A percentile compares a stretch with the other conserved stretches of the same genome.
These are phyloP conservation scores for Tinamus major DNA, from an alignment of 2,797 vertebrate genomes.

Conservation along the genomic window DNA sequence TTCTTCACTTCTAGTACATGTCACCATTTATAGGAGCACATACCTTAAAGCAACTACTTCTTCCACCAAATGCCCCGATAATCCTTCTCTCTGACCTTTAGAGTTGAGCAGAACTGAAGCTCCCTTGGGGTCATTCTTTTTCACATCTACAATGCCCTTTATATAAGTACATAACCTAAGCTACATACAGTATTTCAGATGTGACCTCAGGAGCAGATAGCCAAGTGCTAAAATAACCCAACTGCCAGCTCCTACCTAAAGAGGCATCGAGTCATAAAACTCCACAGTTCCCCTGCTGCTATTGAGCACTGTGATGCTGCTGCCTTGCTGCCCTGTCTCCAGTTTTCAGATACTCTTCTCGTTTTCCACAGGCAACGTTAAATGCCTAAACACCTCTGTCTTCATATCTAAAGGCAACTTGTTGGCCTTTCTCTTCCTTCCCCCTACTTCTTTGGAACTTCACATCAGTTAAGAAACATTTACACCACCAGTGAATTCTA, in stretches of 20 bases:
- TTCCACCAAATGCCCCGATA: neutral
- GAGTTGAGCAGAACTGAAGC: neutral
- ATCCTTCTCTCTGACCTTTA: neutral
- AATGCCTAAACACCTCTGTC: neutral
- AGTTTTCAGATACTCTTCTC: neutral
- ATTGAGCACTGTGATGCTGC: neutral
- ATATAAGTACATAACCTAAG: neutral
- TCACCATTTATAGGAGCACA: neutral
- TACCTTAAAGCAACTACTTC: neutral
- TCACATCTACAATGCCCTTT: neutral
- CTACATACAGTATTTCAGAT: neutral
- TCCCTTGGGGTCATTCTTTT: constrained; percentile 3
- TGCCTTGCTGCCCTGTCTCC: neutral
- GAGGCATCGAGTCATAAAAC: neutral
- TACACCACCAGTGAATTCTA: neutral
- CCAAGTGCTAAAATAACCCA: neutral
- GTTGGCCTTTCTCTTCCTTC: neutral
- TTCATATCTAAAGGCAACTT: neutral
- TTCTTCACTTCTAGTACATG: rapidly evolving
- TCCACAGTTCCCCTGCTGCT: rapidly evolving
- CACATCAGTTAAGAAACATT: neutral
- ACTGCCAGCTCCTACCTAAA: rapidly evolving
- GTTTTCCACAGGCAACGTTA: neutral
- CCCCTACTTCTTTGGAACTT: neutral
- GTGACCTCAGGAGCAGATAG: neutral